Conservation (phyloP, 2,113 vertebrate species). For the Tychaedon coryphoeus region DNA sequence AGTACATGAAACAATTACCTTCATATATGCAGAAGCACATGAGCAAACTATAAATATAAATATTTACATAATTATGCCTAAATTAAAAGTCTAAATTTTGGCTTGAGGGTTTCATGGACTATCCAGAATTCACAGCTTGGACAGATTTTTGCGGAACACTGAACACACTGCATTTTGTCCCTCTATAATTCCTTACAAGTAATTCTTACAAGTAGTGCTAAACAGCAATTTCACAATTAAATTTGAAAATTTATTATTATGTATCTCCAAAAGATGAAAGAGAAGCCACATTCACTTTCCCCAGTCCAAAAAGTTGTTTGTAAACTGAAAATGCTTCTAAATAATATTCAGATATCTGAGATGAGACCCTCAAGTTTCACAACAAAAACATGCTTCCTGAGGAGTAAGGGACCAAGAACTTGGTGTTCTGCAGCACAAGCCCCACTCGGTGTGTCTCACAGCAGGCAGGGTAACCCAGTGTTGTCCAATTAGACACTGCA, state of each 20-base stretch:
- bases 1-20: background rate
- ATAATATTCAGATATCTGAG: background rate
- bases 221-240: background rate
- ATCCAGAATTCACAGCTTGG: background rate
- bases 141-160: background rate
- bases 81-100: background rate
- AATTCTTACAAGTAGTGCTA: background rate
- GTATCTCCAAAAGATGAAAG: background rate
- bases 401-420: background rate
- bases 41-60: background rate
- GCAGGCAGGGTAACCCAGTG: background rate
- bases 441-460: background rate
- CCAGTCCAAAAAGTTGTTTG: background rate
- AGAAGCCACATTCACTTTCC: background rate
- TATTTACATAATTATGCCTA: background rate
- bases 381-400: background rate
- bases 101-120: background rate
- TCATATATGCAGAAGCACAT: background rate
- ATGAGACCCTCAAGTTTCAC: background rate
- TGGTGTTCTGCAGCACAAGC: background rate
- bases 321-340: background rate
- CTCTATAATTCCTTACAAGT: background rate
- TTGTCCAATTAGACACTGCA: no score
- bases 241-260: background rate
- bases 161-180: background rate